Conservation (phyloP, 2,797 vertebrate genomes). For the Thamnophis elegans region DNA sequence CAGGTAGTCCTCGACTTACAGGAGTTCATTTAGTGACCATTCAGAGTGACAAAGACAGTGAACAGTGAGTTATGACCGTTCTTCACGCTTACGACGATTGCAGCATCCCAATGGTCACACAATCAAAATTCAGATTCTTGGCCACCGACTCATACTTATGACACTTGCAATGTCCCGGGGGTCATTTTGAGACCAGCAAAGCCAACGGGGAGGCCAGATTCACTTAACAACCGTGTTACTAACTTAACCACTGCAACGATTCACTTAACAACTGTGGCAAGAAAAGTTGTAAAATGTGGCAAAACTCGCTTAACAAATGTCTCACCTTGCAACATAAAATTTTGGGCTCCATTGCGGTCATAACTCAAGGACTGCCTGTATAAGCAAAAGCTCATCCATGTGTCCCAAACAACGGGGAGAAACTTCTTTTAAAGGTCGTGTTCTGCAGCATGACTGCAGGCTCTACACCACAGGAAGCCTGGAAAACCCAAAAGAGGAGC, state of each 20-base stretch:
- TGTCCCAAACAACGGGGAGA: neutral
- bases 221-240: neutral
- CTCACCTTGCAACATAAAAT: neutral
- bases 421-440: neutral
- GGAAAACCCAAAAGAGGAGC: neutral
- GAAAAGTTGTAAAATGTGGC: neutral
- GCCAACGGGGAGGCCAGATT: neutral
- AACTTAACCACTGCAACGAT: neutral
- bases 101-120: neutral
- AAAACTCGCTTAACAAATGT: neutral
- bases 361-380: neutral
- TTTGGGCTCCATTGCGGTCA: neutral
- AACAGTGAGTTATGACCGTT: neutral
- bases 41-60: neutral
- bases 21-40: neutral
- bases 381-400: neutral
- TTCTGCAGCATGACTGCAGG: too few species aligned
- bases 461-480: neutral
- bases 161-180: neutral
- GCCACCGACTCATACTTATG: neutral
- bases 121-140: neutral
- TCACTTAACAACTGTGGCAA: neutral
- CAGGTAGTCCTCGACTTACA: neutral
- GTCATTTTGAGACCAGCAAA: neutral
- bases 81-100: fast-evolving